Base-by-base conservation (phyloP, 2,888 invertebrate genomes). In the Dryobotodes eremita region DNA sequence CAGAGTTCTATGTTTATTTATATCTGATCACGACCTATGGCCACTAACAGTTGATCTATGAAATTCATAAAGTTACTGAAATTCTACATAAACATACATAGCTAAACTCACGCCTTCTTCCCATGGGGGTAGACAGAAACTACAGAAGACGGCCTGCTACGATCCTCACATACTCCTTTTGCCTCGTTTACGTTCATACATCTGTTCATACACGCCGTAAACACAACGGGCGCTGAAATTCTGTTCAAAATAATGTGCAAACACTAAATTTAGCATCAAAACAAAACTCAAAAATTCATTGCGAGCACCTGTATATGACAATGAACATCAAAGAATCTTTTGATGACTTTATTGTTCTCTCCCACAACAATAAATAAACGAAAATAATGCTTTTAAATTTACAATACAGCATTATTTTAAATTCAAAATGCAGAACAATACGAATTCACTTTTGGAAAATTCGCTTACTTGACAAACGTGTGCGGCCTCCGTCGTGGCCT, bases 381-480 rank as follows among this genome's bases (percentile, higher is more conserved):
- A 57, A 69, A 72, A 72, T 53, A 76, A 71, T 46, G 50, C 23
- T 61, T 53, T 50, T 20, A 72, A 59, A 80, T 84, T 69, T 55
- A 72, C 31, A 55, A 64, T 36, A 65, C 65, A 59, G 59, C n/a
- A 65, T 68, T 53, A 74, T 79, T 80, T 71, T 42, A 72, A 53
- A 86, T 81, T 86, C 75, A 64, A 79, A 86, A 79, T 72, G 77
- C 80, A 87, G 71, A 84, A 87, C 82, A 87, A 83, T 82, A 87
- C 70, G 68, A 85, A 80, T 86, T 82, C 72, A 84, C 80, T 85
- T 81, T 87, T 78, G 76, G 61, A 31, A 83, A 88, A 82, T 65
- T 80, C 68, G 87, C 89, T 88, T 88, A 84, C 82, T 84, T 78
- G 86, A 87, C 88, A 88, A 87, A 86, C 86, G 87, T 88, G 79